Conservation (phyloP, 2,113 vertebrate genomes). For the Rhinichthys klamathensis region DNA sequence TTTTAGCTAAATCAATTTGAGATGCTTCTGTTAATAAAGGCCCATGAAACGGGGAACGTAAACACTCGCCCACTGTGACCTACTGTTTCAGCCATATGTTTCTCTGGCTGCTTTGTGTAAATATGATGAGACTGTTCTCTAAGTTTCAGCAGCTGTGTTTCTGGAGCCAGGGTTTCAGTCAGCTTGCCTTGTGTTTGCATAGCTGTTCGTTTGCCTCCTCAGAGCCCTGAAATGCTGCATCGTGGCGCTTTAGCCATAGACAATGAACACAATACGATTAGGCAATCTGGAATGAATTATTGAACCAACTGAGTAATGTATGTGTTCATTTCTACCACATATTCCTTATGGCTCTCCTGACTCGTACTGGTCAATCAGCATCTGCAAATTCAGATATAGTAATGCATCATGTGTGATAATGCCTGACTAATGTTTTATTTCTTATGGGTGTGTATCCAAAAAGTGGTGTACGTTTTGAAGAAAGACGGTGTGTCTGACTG, state of each 20-base stretch:
- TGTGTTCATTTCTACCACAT: background rate
- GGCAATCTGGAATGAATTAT: background rate
- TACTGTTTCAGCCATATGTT: conserved; percentile 34
- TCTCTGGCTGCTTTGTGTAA: background rate
- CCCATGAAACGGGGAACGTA: background rate
- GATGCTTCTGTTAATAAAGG: conserved; percentile 23
- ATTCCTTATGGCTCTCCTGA: background rate
- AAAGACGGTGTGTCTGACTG: background rate
- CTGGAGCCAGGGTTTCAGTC: conserved; percentile 44
- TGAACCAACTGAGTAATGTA: background rate
- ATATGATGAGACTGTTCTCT: conserved; percentile 1
- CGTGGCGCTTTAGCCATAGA: background rate
- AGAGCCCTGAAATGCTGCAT: background rate
- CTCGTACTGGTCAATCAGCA: background rate
- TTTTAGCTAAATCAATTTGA: conserved; percentile 15
- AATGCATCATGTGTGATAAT: no score
- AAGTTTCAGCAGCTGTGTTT: conserved; percentile 43
- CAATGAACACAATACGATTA: background rate
- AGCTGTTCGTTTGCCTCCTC: conserved; percentile 44
- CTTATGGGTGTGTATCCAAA: background rate
- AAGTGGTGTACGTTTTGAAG: background rate
- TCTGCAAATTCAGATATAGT: no score
- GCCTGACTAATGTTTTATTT: background rate
- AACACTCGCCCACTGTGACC: background rate
- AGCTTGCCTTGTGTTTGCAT: conserved; percentile 40